Base-by-base conservation (phyloP, 2,113 vertebrate genomes). In the Elanoides forficatus region DNA sequence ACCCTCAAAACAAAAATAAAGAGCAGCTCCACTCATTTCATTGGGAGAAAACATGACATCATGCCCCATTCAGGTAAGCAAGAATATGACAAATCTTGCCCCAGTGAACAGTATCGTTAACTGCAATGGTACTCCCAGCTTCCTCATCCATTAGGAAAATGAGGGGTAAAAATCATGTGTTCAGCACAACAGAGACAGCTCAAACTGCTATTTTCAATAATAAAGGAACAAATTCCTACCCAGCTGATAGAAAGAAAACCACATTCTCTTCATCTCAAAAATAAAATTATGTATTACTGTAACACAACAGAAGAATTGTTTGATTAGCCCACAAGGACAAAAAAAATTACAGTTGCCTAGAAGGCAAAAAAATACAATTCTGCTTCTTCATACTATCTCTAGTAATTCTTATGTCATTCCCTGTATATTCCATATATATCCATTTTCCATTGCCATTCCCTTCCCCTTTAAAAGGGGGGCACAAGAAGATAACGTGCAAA, bases 401-500 rank as follows among this genome's bases (percentile, higher is more conserved):
- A 86, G 73, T 38, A 88, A 91, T 80, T 72, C 70, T 80, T 56
- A 56, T 78, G 59, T 52, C 62, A 43, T 62, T 76, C 92, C 53
- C 43, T 65, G 23, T 16, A 53, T 60, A 43, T 86, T 81, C 81
- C 67, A 52, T 86, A 73, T 38, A 66, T 78, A 91, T 36, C 65
- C 34, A 55, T 83, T 90, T 88, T 92, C 40, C 91, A 68, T 10
- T 86, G 72, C 81, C 74, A 74, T 95, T 95, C 79, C 88, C 66
- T 94, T 91, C 86, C 75, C 94, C 88, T 91, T 95, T 95, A 96
- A 97, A 93, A 97, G 91, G 89, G 83, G 86, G 92, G 71, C 90
- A 96, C 40, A n/a, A 73, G 93, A 80, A 95, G 95, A 95, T 95
- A 98, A 97, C 94, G 95, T 97, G 97, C 97, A 94, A 90, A 98